phyloP scores from a whole-genome alignment of 35 echinoderm and acorn worm genomes.

The Acanthaster planci region DNA sequence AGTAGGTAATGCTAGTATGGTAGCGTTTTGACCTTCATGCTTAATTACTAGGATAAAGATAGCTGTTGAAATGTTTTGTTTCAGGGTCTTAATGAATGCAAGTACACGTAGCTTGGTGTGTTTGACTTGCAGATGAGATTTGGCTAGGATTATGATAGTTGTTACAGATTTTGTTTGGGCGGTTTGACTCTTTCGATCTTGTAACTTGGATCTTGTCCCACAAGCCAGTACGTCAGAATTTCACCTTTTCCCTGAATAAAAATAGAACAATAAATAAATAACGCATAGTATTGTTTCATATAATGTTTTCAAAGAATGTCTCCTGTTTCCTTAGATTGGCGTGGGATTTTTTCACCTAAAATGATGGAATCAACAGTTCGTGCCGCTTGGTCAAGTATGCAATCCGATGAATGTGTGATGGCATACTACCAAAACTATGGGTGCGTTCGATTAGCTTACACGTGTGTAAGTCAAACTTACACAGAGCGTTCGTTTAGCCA shows the following conservation, averaged over 20 bases:
- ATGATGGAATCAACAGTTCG: neutral
- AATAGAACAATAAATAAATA: neutral
- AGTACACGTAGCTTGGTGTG: no score
- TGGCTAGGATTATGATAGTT: no score
- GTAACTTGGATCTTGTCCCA: slow-evolving; percentile 85
- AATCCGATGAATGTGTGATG: neutral
- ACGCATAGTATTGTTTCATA: neutral
- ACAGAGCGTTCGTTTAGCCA: no score
- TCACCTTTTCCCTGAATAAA: slow-evolving; percentile 85
- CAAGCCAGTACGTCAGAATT: slow-evolving; percentile 87
- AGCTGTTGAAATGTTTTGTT: no score
- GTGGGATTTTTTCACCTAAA: neutral
- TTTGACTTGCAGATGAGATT: no score
- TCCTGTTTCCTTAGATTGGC: no score
- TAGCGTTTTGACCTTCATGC: no score
- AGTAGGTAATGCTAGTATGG: no score
- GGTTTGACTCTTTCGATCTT: slow-evolving; percentile 74
- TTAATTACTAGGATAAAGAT: no score
- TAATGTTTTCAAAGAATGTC: neutral
- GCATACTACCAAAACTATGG: neutral
- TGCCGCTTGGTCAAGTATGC: neutral
- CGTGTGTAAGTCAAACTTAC: no score
- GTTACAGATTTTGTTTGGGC: slow-evolving; percentile 68
- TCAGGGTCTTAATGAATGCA: no score
- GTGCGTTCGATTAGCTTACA: neutral